Base-by-base conservation (phyloP, 92 coral and sea anemone genomes). In the Paragorgia papillata region DNA sequence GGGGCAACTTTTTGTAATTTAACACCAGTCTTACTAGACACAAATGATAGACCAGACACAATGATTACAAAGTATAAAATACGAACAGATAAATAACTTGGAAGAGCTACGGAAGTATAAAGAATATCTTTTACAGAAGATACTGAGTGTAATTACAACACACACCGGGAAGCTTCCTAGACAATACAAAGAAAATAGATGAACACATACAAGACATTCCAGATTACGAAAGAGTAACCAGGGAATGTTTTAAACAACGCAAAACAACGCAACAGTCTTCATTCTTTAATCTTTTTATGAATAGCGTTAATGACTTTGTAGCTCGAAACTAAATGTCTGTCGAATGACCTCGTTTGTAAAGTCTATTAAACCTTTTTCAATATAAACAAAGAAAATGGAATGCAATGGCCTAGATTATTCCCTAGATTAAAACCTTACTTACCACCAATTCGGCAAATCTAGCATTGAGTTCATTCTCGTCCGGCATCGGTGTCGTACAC, bases 371-470 rank as follows among this genome's bases (percentile, higher is more conserved):
- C 14, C 53, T 46, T 15, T 15, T 46, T 7, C 2, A 46, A 46
- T 15, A 46, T 46, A 46, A 46, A 46, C n/a, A 15, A 46, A 6
- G 2, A n/a, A 46, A 9, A 46, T 46, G 53, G 53, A 46, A 46
- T 46, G 53, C 53, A 15, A 15, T 7, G 15, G 53, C 12, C 53
- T 46, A 7, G n/a, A 46, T 46, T 7, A 46, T 46, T 6, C 53
- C 53, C 12, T 6, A 2, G n/a, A 46, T 15, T 46, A 6, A n/a
- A 7, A 46, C 14, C 44, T 19, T 49, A 95, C 97, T 82, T 87
- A 95, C 99, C 99, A 95, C 99, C 73, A 95, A 88, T 75, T 95
- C 99, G 12, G 97, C 92, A 85, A 95, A 95, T 79, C 82, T 95
- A 40, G 88, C 87, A 75, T 95, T 95, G 66, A 95, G 97, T 87